These are phyloP conservation scores for Diplogasteroides magnus DNA, from an alignment of 1,140 invertebrate species.

Conservation along the genomic window DNA sequence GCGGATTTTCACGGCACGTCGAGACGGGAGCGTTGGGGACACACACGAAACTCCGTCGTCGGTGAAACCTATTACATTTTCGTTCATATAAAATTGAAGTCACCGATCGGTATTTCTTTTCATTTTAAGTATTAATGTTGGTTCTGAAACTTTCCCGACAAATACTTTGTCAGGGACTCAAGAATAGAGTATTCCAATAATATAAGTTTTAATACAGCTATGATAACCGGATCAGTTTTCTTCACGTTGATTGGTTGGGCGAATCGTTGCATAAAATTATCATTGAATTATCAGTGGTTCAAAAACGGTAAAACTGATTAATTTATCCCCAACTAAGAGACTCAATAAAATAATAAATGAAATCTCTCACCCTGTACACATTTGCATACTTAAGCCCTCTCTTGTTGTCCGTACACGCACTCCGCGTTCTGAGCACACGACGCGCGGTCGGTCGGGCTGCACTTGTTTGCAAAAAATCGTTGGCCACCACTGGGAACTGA, in stretches of 20 bases:
- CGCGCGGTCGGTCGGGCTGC: conserved; percentile 26
- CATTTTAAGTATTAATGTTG: too few species aligned
- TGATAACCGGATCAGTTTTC: too few species aligned
- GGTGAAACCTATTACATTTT: conserved; percentile 57
- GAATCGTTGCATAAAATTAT: too few species aligned
- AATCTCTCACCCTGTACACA: conserved; percentile 56
- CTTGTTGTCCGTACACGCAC: conserved; percentile 34
- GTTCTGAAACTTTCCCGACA: too few species aligned
- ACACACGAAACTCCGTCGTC: conserved; percentile 71
- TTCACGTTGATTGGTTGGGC: too few species aligned
- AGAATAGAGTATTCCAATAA: background rate
- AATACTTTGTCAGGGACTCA: background rate
- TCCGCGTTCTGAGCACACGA: conserved; percentile 34
- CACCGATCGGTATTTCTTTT: background rate
- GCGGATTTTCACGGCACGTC: conserved; percentile 50
- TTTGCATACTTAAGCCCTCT: conserved; percentile 48
- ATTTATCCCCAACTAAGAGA: too few species aligned
- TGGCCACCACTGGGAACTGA: background rate
- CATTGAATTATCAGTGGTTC: too few species aligned
- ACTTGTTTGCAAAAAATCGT: conserved; percentile 34
- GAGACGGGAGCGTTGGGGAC: conserved; percentile 53
- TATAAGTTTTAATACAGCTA: too few species aligned
- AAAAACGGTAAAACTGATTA: too few species aligned
- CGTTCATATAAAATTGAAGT: background rate
- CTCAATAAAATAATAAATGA: too few species aligned